Evolutionary conservation across 1,140 invertebrate species (phyloP).

Genomic region (Dendrolimus kikuchii): DNA sequence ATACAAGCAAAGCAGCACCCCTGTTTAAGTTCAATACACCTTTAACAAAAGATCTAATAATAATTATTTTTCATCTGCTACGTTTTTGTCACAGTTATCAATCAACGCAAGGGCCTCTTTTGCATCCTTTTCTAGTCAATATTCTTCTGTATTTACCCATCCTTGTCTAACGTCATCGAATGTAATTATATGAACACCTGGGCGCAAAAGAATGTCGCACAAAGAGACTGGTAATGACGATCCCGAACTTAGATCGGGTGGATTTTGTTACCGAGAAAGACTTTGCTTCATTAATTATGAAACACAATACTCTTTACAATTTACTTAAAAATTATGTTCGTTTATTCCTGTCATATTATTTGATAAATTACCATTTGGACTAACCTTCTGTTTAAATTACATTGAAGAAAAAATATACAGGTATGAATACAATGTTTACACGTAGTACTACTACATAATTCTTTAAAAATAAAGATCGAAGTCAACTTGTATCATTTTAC

Average conservation of each 20-base stretch:
- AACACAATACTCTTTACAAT: constrained; percentile 67
- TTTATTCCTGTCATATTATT: constrained; percentile 61
- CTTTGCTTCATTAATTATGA: constrained; percentile 71
- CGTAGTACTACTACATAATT: too few relatives aligned
- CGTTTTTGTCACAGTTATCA: constrained; percentile 73
- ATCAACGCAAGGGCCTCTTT: constrained; percentile 56
- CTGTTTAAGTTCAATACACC: constrained; percentile 53
- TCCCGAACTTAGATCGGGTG: constrained; percentile 65
- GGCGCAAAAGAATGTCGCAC: constrained; percentile 69
- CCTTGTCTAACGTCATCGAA: constrained; percentile 37
- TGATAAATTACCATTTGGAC: constrained; percentile 56
- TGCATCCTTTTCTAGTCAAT: constrained; percentile 20
- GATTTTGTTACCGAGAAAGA: constrained; percentile 68
- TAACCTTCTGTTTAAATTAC: constrained; percentile 35
- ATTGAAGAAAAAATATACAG: constrained; percentile 22
- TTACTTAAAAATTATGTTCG: constrained; percentile 60
- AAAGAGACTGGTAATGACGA: constrained; percentile 69
- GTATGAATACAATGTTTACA: too few relatives aligned
- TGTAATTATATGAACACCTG: constrained; percentile 71
- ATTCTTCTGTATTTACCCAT: constrained; percentile 20
- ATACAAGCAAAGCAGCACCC: constrained; percentile 29
- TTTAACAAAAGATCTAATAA: constrained; percentile 69
- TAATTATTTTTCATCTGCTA: constrained; percentile 72
- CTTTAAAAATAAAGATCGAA: too few relatives aligned
- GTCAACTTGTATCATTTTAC: too few relatives aligned